Evolutionary conservation across 2,113 vertebrate species (phyloP), one percentile per base, ranked within the genome.

Genomic region (Morone saxatilis): DNA sequence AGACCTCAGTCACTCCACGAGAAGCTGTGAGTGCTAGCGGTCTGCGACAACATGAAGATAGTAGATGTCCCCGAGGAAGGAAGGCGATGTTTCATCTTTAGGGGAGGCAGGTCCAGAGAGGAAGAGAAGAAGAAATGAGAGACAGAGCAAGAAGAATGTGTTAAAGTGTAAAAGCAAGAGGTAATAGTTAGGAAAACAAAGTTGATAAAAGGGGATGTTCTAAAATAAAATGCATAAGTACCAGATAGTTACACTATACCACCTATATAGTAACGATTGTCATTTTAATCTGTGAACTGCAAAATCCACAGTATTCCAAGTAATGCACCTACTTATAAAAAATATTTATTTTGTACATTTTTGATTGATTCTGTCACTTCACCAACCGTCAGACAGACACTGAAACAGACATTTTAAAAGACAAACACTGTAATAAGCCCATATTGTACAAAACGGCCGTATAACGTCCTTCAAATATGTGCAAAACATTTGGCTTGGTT

Each of bases 41-140:
- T 99, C 98, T 99, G 98, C 94, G 98, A 99, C 96, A 99, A 96
- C 97, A 99, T 99, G 97, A 99, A 99, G 97, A 99, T 97, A 95
- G 98, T 98, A 87, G 98, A 99, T 75, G 96, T 97, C 96, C 98
- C 97, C 93, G 98, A 99, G 94, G 98, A 98, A 96, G 98, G 98
- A 96, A 99, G 97, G 94, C 96, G 97, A 92, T 95, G 97, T 93
- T 96, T 98, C 97, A 97, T 97, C 98, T 99, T 96, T 90, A 94
- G 95, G 93, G 2, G 94, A 89, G 94, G 93, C 95, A 95, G 91
- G 96, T 94, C 85, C 83, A 95, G 89, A 81, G 65, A 87, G 62
- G 78, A 81, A 61, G 67, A 75, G 59, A 87, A 59, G 51, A 69
- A 41, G 67, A 78, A 76, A 83, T 63, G 41, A 86, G 31, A 87